Conservation (phyloP, 2,888 invertebrate species). For the Acleris emargana region DNA sequence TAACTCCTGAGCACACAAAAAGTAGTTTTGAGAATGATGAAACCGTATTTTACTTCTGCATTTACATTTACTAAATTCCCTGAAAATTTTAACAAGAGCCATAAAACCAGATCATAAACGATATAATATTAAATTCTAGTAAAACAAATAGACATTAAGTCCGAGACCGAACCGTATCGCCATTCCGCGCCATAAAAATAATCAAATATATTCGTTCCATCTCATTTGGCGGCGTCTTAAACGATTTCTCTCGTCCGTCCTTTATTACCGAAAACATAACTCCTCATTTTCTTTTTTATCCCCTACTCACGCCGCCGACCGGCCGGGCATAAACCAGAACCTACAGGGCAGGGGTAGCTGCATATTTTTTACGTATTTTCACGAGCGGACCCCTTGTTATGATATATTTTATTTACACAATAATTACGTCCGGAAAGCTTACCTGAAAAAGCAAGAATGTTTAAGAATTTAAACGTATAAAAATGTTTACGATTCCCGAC, state of each 20-base stretch:
- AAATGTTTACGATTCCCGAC: slow-evolving; percentile 36
- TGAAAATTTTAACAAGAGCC: slow-evolving; percentile 43
- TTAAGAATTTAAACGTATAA: slow-evolving; percentile 25
- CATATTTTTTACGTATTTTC: slow-evolving; percentile 77
- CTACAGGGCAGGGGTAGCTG: slow-evolving; percentile 68
- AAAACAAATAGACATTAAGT: slow-evolving; percentile 79
- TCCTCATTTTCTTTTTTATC: slow-evolving; percentile 84
- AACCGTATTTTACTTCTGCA: no score
- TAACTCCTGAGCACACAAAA: background rate
- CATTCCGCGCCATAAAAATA: slow-evolving; percentile 82
- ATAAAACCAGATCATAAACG: slow-evolving; percentile 60
- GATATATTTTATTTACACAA: slow-evolving; percentile 35
- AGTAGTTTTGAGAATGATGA: no score
- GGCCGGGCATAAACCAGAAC: slow-evolving; percentile 66
- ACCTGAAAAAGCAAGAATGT: slow-evolving; percentile 29
- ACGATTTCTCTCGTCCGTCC: slow-evolving; percentile 83
- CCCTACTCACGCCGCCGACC: slow-evolving; percentile 75
- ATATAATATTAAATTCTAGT: slow-evolving; percentile 71
- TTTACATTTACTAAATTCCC: slow-evolving; percentile 9
- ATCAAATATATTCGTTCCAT: slow-evolving; percentile 84
- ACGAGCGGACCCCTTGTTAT: slow-evolving; percentile 53
- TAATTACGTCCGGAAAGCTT: slow-evolving; percentile 31
- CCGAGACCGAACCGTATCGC: slow-evolving; percentile 70
- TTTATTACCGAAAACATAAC: slow-evolving; percentile 84
- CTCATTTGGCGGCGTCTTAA: slow-evolving; percentile 83